Conservation (phyloP, 2,797 vertebrate genomes). For the Lophotriccus pileatus region DNA sequence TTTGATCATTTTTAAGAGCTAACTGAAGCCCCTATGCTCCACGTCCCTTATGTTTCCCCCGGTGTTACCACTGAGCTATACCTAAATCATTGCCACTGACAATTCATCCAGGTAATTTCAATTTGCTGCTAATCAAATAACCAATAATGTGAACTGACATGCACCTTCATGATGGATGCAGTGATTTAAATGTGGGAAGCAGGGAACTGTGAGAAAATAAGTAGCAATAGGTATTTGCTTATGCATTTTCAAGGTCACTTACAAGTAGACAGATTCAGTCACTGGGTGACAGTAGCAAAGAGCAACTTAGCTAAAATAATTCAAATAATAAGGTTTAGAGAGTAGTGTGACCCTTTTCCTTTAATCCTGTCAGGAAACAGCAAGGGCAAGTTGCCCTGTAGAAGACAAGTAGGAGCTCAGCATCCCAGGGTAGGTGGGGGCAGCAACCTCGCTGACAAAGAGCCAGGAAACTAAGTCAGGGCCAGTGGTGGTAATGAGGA, state of each 20-base stretch:
- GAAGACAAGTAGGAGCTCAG: not conserved
- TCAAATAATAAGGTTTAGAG: not conserved
- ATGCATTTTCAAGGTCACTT: not conserved
- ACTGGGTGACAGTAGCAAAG: not conserved
- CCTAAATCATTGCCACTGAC: not conserved
- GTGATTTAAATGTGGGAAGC: not conserved
- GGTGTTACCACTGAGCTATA: not conserved
- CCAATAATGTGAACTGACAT: not conserved
- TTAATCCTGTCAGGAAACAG: not conserved
- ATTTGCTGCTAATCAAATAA: slow-evolving; percentile 45
- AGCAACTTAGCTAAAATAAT: not conserved
- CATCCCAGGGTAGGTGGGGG: fast-evolving
- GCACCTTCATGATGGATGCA: slow-evolving; percentile 8
- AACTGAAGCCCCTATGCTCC: not conserved
- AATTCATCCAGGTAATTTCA: slow-evolving; percentile 39
- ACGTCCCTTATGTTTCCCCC: not conserved
- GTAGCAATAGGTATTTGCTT: not conserved
- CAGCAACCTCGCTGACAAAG: not conserved
- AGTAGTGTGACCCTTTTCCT: not conserved
- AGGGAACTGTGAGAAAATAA: not conserved
- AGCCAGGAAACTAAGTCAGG: not conserved
- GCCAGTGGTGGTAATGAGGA: not conserved
- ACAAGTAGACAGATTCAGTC: not conserved
- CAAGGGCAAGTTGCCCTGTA: not conserved
- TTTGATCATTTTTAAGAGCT: not conserved